phyloP scores from a whole-genome alignment of 1,140 invertebrate genomes.

The Helicoverpa armigera region DNA sequence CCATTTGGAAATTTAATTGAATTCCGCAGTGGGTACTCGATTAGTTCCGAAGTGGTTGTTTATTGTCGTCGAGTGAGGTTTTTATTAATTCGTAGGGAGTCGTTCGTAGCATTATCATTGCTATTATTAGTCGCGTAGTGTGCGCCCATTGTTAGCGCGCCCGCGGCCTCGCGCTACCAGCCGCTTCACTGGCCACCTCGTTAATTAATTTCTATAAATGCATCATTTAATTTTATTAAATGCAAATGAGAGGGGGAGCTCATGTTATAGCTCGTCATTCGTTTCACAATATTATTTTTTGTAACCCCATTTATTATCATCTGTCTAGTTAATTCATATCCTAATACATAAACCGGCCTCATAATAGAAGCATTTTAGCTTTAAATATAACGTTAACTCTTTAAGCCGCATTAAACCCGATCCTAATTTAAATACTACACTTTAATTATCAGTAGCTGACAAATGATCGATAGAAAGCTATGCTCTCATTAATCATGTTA shows the following conservation, averaged over 20 bases:
- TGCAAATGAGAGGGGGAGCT: slow-evolving; percentile 83
- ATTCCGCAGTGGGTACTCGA: slow-evolving; percentile 75
- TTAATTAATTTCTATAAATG: slow-evolving; percentile 86
- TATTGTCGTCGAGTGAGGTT: slow-evolving; percentile 84
- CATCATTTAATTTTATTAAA: slow-evolving; percentile 87
- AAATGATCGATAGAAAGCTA: slow-evolving; percentile 79
- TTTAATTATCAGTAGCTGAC: slow-evolving; percentile 82
- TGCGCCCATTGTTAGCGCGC: slow-evolving; percentile 60
- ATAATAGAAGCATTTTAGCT: slow-evolving; percentile 17
- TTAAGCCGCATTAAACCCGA: slow-evolving; percentile 54
- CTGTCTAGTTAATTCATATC: slow-evolving; percentile 7
- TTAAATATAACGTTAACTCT: slow-evolving; percentile 48
- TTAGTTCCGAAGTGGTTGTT: slow-evolving; percentile 78
- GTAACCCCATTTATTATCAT: slow-evolving; percentile 47
- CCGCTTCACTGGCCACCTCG: slow-evolving; percentile 81
- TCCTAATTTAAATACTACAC: slow-evolving; percentile 66
- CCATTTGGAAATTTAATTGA: slow-evolving; percentile 70
- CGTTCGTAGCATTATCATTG: slow-evolving; percentile 74
- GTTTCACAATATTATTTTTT: slow-evolving; percentile 65
- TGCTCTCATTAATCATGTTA: slow-evolving; percentile 79
- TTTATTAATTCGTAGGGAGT: slow-evolving; percentile 83
- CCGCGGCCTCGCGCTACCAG: slow-evolving; percentile 56
- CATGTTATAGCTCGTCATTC: slow-evolving; percentile 61
- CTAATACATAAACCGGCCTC: slow-evolving; percentile 13
- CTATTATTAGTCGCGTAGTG: slow-evolving; percentile 67